Evolutionary conservation across 2,888 invertebrate genomes (phyloP).

Genomic region (Volucella inflata): DNA sequence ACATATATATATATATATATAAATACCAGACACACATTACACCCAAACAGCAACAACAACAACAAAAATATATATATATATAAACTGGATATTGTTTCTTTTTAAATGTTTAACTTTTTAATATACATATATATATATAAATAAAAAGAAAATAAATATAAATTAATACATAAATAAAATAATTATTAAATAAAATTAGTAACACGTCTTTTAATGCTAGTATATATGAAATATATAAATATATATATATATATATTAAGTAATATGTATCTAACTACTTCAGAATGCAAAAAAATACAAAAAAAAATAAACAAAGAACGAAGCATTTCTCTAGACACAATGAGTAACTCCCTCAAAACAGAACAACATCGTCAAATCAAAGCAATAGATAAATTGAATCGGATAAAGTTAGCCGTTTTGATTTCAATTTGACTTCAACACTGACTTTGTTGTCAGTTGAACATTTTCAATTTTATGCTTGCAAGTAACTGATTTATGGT

Average conservation of each 20-base stretch:
- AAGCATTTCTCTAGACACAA: conserved; percentile 51
- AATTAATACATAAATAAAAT: conserved; percentile 76
- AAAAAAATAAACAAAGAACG: conserved; percentile 65
- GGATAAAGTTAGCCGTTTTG: too few relatives aligned
- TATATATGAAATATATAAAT: conserved; percentile 65
- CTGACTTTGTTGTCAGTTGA: too few relatives aligned
- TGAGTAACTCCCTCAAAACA: too few relatives aligned
- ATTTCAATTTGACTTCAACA: too few relatives aligned
- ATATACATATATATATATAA: conserved; percentile 62
- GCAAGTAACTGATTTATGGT: too few relatives aligned
- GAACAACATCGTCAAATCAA: too few relatives aligned
- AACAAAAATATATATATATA: conserved; percentile 56
- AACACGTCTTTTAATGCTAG: conserved; percentile 74
- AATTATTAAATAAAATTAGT: conserved; percentile 74
- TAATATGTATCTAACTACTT: conserved; percentile 53
- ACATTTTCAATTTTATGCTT: too few relatives aligned
- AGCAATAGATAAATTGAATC: too few relatives aligned
- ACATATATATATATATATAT: conserved; percentile 51
- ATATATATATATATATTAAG: conserved; percentile 51
- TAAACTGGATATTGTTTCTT: conserved; percentile 74
- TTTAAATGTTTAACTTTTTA: conserved; percentile 75
- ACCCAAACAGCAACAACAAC: conserved; percentile 40
- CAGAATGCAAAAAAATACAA: conserved; percentile 50
- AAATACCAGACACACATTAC: conserved; percentile 38
- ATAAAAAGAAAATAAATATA: conserved; percentile 61